Evolutionary conservation across 1,140 invertebrate genomes (phyloP).

Genomic region (Drosophila funebris): DNA sequence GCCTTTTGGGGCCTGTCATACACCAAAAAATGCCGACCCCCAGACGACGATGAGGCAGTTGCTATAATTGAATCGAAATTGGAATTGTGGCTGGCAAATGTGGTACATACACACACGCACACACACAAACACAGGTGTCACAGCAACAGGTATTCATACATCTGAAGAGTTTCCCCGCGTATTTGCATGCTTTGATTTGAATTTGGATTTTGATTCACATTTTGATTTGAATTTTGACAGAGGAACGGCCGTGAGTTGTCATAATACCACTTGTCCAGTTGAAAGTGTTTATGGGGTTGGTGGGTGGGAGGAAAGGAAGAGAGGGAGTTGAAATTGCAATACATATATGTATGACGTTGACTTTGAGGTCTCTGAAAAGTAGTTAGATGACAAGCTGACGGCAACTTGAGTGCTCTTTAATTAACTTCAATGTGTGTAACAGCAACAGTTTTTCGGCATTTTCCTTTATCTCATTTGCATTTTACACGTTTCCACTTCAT

Average conservation of each 20-base stretch:
- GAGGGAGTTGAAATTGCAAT: constrained; percentile 42
- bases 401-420: constrained; percentile 48
- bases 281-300: neutral
- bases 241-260: constrained; percentile 61
- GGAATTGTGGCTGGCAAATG: constrained; percentile 32
- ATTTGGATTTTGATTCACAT: constrained; percentile 45
- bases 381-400: constrained; percentile 35
- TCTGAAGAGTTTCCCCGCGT: constrained; percentile 32
- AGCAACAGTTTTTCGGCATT: constrained; percentile 19
- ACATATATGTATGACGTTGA: constrained; percentile 34
- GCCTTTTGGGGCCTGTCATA: constrained; percentile 38
- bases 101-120: neutral
- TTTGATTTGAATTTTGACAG: constrained; percentile 47
- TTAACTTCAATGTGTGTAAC: constrained; percentile 39
- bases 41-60: constrained; percentile 4
- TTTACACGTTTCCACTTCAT: constrained; percentile 10
- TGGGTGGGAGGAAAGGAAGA: neutral
- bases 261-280: constrained; percentile 39
- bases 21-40: constrained; percentile 52
- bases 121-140: neutral
- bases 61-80: constrained; percentile 60
- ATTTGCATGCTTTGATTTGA: constrained; percentile 56
- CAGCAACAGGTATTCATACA: neutral
- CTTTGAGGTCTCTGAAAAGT: constrained; percentile 29
- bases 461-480: constrained; percentile 22